Percentiles rank a stretch among this genome's conserved stretches.
Evolutionary conservation across 2,797 vertebrate genomes (phyloP).

Genomic region (Acestrorhynchus altus): DNA sequence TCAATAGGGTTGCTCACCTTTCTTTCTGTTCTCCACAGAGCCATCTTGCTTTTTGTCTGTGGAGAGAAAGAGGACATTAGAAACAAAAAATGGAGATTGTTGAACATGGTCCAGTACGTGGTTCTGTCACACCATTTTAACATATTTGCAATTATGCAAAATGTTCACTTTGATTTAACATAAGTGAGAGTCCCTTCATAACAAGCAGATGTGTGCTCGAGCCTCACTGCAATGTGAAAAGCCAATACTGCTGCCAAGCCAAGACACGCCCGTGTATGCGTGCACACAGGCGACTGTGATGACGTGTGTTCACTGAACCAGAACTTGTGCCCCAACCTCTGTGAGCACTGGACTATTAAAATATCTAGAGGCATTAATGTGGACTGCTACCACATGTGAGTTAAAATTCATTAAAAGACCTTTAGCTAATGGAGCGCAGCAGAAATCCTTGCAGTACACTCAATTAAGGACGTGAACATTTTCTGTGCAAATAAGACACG

Average conservation of each 20-base stretch:
- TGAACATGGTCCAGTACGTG: slow-evolving; percentile 24
- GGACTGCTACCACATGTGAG: slow-evolving; percentile 20
- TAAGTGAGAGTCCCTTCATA: slow-evolving; percentile 24
- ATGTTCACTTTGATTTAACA: slow-evolving; percentile 50
- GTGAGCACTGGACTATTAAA: slow-evolving; percentile 39
- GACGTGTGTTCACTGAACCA: slow-evolving; percentile 15
- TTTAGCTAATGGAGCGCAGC: slow-evolving; percentile 45
- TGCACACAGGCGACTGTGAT: slow-evolving; percentile 1
- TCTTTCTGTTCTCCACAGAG: slow-evolving; percentile 94
- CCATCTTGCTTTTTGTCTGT: slow-evolving; percentile 98
- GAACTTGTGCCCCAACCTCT: slow-evolving; percentile 21
- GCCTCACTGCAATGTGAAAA: slow-evolving; percentile 24
- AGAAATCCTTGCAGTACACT: slow-evolving; percentile 37
- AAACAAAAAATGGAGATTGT: slow-evolving; percentile 48
- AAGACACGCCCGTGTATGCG: neutral
- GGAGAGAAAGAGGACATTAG: slow-evolving; percentile 50
- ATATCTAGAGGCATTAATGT: slow-evolving; percentile 46
- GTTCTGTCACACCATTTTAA: slow-evolving; percentile 38
- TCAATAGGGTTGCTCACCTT: slow-evolving; percentile 84
- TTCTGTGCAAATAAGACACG: slow-evolving; percentile 17
- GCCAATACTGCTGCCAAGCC: slow-evolving; percentile 22
- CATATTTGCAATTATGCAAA: slow-evolving; percentile 55
- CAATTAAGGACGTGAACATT: slow-evolving; percentile 19
- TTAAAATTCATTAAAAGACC: slow-evolving; percentile 46
- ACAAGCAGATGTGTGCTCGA: slow-evolving; percentile 42